phyloP scores from a whole-genome alignment of 1,140 invertebrate species.

The Reticulitermes speratus region DNA sequence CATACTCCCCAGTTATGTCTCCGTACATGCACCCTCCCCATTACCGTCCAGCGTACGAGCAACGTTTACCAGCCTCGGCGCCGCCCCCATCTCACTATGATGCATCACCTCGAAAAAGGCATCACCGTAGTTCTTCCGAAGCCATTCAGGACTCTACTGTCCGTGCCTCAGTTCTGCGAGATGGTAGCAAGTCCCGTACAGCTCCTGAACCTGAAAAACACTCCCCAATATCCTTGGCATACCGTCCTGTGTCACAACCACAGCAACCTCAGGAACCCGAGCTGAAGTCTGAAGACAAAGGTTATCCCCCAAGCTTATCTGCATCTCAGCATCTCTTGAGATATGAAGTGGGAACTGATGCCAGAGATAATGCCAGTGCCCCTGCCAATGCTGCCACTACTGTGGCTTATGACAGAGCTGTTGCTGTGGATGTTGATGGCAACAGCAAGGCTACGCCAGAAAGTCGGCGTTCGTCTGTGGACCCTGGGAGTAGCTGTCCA shows the following conservation, averaged over 20 bases:
- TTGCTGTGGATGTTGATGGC: conserved; percentile 42
- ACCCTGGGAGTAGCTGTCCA: conserved; percentile 47
- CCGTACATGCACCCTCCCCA: conserved; percentile 47
- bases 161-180: conserved; percentile 64
- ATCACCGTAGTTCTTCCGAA: conserved; percentile 51
- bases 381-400: conserved; percentile 41
- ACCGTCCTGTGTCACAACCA: conserved; percentile 23
- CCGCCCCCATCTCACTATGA: conserved; percentile 27
- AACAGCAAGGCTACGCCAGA: conserved; percentile 24
- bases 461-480: conserved; percentile 38
- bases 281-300: conserved; percentile 25
- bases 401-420: conserved; percentile 43
- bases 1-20: conserved; percentile 49
- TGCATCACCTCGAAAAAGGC: conserved; percentile 41
- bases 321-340: conserved; percentile 37
- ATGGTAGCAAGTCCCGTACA: conserved; percentile 56
- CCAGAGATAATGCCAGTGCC: conserved; percentile 41
- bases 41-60: conserved; percentile 39
- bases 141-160: conserved; percentile 42
- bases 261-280: conserved; percentile 22
- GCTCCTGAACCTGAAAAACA: conserved; percentile 53
- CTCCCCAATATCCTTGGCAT: conserved; percentile 24
- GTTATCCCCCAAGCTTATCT: not conserved
- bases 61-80: conserved; percentile 34
- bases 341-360: conserved; percentile 43